These are phyloP conservation scores for Tortrix viridana DNA, from an alignment of 2,888 invertebrate species.

Conservation along the genomic window DNA sequence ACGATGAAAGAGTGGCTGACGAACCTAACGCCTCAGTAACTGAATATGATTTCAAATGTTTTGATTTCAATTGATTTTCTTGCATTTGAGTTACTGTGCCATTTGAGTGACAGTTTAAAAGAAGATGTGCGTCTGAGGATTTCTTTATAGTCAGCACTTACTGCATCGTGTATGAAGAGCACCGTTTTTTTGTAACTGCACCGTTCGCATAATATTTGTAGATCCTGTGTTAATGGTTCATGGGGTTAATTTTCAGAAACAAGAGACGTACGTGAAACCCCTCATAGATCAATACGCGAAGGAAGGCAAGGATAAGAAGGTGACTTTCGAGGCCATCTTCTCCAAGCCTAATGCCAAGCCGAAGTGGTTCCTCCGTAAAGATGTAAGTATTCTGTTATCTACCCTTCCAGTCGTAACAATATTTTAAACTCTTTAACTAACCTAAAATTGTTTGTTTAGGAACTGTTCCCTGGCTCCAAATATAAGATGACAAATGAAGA, in stretches of 20 bases:
- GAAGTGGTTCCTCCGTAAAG: constrained; percentile 96
- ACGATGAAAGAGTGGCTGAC: constrained; percentile 69
- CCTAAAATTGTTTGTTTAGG: constrained; percentile 79
- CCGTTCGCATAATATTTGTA: constrained; percentile 40
- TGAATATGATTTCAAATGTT: constrained; percentile 61
- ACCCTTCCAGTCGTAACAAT: no score
- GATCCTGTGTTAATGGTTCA: constrained; percentile 58
- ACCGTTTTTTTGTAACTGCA: constrained; percentile 71
- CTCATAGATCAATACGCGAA: constrained; percentile 96
- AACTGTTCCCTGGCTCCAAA: constrained; percentile 97
- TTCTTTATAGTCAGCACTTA: constrained; percentile 71
- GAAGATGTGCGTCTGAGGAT: constrained; percentile 53
- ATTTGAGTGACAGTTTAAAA: constrained; percentile 55
- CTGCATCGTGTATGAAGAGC: constrained; percentile 76
- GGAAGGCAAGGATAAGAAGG: constrained; percentile 98
- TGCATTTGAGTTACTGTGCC: constrained; percentile 63
- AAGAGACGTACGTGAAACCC: constrained; percentile 96
- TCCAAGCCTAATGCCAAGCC: constrained; percentile 98
- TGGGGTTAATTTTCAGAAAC: constrained; percentile 88
- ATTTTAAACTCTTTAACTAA: background rate
- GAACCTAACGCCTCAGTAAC: constrained; percentile 77
- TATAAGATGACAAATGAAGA: constrained; percentile 97
- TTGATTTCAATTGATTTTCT: constrained; percentile 64
- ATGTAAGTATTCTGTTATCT: constrained; percentile 86
- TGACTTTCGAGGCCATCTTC: constrained; percentile 96